Conservation (phyloP, 2,113 vertebrate genomes). For the Xenopus tropicalis region DNA sequence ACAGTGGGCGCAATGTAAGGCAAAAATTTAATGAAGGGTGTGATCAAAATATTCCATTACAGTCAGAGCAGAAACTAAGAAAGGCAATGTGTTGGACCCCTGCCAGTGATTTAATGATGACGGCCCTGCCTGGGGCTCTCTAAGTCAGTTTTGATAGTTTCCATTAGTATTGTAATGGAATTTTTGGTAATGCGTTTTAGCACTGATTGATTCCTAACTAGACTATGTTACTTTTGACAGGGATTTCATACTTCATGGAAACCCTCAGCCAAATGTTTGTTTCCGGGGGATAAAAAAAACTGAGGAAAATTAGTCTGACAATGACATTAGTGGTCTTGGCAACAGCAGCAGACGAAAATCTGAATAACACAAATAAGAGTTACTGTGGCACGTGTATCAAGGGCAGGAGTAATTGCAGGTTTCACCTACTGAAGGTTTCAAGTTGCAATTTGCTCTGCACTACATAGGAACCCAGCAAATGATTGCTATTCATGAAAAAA, state of each 20-base stretch:
- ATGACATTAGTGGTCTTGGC: neutral
- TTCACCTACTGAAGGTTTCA: too few relatives aligned
- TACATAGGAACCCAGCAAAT: too few relatives aligned
- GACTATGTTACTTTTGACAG: neutral
- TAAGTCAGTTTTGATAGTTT: constrained; percentile 1
- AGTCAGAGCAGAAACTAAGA: neutral
- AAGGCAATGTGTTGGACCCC: neutral
- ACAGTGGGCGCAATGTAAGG: neutral
- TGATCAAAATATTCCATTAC: constrained; percentile 8
- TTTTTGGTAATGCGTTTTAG: neutral
- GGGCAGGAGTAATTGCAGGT: neutral
- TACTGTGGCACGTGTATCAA: neutral
- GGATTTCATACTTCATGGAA: neutral
- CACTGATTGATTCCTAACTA: neutral
- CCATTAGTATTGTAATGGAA: constrained; percentile 3
- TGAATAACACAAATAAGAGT: neutral
- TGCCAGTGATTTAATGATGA: neutral
- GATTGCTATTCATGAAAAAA: too few relatives aligned
- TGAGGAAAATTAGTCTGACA: neutral
- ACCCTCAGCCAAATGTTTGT: neutral
- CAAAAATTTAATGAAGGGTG: constrained; percentile 7
- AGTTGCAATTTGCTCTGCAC: too few relatives aligned
- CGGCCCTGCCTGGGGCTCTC: neutral
- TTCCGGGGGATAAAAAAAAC: neutral
- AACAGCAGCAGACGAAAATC: neutral